Evolutionary conservation across 1,140 invertebrate species (phyloP), one percentile per base, ranked within the genome.

Genomic region (Rhagoletis pomonella): DNA sequence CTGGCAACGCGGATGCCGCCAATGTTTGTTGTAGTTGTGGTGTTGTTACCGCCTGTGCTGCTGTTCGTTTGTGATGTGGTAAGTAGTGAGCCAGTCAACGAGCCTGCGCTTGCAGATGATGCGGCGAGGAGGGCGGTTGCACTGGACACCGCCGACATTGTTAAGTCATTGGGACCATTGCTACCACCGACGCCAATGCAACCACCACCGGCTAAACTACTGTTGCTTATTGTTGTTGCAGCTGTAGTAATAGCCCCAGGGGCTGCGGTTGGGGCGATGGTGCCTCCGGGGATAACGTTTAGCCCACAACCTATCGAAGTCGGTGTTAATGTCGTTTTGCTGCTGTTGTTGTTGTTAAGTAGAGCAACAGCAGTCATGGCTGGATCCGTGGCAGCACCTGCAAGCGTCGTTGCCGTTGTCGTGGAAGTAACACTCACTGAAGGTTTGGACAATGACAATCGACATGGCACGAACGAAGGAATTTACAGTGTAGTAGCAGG

Each of bases 1-100:
- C 91, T 92, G 39, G 91, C 91, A 88, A 92, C 90, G 44, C 91
- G 91, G 81, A 92, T 92, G 85, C 91, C 91, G 44, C 91, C 90
- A n/a, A 85, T 87, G 29, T 85, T 89, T 60, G 84, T 88, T 2
- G 69, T 87, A 59, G 73, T 87, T 44, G 81, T 88, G 69, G 42
- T 88, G 73, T 81, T 88, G 62, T 62, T 69, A 17, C 50, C 67
- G 19, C 50, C 58, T 3, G 9, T 69, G 7, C 14, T 73, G 44
- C 59, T 88, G 67, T 59, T 65, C 7, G 62, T 69, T 55, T 87
- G 69, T 87, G 77, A 87, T 84, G 69, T 59, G 60, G 77, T 58
- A 58, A 87, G 58, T 60, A 73, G 62, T 47, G 47, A 47, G 58
- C 42, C 47, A 65, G 87, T 88, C 65, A 77, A 50, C 44, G 86